phyloP scores from a whole-genome alignment of 2,797 vertebrate species.

The Gouania willdenowi region DNA sequence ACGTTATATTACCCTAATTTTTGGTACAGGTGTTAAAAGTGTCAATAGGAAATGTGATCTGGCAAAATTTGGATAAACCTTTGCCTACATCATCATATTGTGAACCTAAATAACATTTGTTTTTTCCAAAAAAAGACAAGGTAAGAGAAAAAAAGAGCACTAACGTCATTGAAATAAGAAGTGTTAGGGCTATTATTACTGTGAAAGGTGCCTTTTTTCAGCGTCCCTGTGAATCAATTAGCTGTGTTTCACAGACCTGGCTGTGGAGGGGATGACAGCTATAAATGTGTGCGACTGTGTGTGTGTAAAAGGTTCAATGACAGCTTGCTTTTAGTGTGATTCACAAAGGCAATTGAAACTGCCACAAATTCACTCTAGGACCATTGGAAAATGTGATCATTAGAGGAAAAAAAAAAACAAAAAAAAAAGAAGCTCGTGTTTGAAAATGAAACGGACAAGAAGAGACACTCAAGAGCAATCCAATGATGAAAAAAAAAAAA shows the following conservation, averaged over 20 bases:
- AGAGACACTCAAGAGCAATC: conserved; percentile 39
- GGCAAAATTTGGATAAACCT: too few relatives aligned
- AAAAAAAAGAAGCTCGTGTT: conserved; percentile 51
- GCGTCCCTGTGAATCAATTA: conserved; percentile 20
- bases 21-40: too few relatives aligned
- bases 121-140: too few relatives aligned
- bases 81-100: too few relatives aligned
- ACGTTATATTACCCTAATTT: too few relatives aligned
- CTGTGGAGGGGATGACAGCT: conserved; percentile 21
- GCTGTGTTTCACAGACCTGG: conserved; percentile 12
- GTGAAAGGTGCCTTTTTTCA: conserved; percentile 20
- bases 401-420: conserved; percentile 53
- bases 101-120: too few relatives aligned
- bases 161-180: conserved; percentile 1
- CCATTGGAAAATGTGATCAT: conserved; percentile 36
- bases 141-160: too few relatives aligned
- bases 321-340: conserved; percentile 22
- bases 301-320: conserved; percentile 9
- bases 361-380: conserved; percentile 33
- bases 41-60: too few relatives aligned
- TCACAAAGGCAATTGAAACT: conserved; percentile 23
- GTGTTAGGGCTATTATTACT: conserved; percentile 4
- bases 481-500: too few relatives aligned
- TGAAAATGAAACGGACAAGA: conserved; percentile 42
- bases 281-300: conserved; percentile 2